These are phyloP conservation scores for Athrips mouffetella DNA, from an alignment of 2,888 invertebrate species.

Conservation along the genomic window DNA sequence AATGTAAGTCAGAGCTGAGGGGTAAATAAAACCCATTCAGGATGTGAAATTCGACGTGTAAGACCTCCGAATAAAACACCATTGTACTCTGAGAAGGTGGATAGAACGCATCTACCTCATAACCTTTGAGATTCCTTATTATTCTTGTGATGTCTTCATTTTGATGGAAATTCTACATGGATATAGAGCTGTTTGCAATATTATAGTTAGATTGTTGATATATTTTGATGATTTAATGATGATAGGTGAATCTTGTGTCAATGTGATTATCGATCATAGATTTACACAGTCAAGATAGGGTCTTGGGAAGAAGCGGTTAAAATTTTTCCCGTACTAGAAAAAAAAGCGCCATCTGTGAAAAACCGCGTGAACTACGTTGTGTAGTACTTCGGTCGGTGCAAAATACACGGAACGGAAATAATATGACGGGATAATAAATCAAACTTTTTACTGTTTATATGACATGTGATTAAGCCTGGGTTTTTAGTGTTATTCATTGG, in stretches of 20 bases:
- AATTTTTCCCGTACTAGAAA: too few relatives aligned
- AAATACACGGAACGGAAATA: too few relatives aligned
- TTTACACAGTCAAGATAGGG: too few relatives aligned
- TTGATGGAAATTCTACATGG: constrained; percentile 22
- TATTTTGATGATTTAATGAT: neutral
- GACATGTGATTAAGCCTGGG: too few relatives aligned
- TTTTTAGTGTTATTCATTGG: too few relatives aligned
- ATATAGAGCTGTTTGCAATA: constrained; percentile 33
- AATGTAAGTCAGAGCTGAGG: constrained; percentile 1
- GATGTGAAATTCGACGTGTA: constrained; percentile 77
- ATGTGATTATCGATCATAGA: too few relatives aligned
- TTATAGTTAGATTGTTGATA: neutral
- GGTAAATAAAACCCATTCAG: constrained; percentile 57
- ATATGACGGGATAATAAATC: too few relatives aligned
- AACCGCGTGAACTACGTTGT: too few relatives aligned
- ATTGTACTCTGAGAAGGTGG: constrained; percentile 49
- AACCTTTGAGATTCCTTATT: constrained; percentile 53
- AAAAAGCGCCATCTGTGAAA: too few relatives aligned
- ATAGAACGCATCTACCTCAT: constrained; percentile 59
- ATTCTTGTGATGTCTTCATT: constrained; percentile 60
- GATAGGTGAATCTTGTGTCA: neutral
- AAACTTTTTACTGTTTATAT: too few relatives aligned
- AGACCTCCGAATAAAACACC: constrained; percentile 57
- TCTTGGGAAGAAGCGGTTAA: too few relatives aligned
- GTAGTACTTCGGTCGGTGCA: too few relatives aligned